Base-by-base conservation (phyloP, 2,888 invertebrate genomes). In the Ophion ellenae region DNA sequence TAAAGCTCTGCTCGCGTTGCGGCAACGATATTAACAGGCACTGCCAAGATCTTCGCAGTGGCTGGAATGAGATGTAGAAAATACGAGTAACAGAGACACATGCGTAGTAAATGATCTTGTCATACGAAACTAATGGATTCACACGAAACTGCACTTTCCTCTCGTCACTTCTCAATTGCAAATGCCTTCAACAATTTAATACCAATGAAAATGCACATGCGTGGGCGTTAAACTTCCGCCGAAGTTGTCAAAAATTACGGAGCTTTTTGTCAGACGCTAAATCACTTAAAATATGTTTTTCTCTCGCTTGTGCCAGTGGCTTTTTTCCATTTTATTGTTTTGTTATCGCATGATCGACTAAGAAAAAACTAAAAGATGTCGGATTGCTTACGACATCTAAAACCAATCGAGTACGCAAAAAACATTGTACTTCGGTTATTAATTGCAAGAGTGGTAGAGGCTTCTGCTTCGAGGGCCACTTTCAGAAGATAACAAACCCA, bases 101-200 rank as follows among this genome's bases (percentile, higher is more conserved):
- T 53, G 40, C 11, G 71, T 64, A 32, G 40, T 75, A 28, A 63
- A 47, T 47, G 47, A 59, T 70, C 70, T 47, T 63, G 61, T 79
- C 70, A 47, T 40, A 66, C 24, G 24, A 53, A 14, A 61, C 47
- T 20, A 70, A 64, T 57, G 59, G 36, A 47, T 79, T 64, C 71
- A 85, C 69, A 78, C 74, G 64, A 75, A 82, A 79, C 75, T 59
- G 53, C 75, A 75, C 75, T 70, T 45, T 63, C 9, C 10, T 1
- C n/a, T 70, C 63, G 67, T 63, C 63, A 64, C 6, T 64, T 67
- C 40, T 59, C 20, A 2, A n/a, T 4, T 5, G 11, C 24, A 61
- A 73, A 69, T 36, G 32, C 24, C 17, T 61, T 14, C 2, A 32
- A 53, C 2, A n/a, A 53, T 63, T 67, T 45, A n/a, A 20, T 24